phyloP scores from a whole-genome alignment of 2,113 vertebrate genomes.

The Theropithecus gelada region DNA sequence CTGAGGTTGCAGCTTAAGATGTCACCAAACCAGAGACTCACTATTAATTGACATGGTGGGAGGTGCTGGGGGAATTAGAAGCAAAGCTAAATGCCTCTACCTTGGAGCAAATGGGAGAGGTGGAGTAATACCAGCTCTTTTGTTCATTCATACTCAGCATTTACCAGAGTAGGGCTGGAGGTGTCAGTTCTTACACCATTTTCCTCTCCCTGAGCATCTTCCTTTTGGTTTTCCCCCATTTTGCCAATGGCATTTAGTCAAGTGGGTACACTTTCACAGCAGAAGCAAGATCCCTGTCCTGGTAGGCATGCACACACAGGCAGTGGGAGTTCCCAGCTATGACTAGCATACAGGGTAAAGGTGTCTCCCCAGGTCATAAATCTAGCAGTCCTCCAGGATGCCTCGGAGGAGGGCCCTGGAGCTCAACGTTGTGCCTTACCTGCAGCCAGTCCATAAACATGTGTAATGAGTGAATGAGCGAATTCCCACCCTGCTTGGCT shows the following conservation, averaged over 20 bases:
- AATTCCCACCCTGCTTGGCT: background rate
- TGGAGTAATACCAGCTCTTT: background rate
- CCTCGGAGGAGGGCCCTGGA: background rate
- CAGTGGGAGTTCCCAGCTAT: background rate
- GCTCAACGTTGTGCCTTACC: background rate
- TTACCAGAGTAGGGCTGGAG: background rate
- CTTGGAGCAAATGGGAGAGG: background rate
- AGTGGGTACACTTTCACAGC: background rate
- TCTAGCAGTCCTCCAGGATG: background rate
- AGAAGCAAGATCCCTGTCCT: background rate
- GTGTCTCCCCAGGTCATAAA: background rate
- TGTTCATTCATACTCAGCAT: background rate
- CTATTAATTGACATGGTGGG: background rate
- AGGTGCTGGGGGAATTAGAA: background rate
- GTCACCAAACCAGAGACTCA: background rate
- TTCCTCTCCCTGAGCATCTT: background rate
- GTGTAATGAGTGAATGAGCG: fast-evolving
- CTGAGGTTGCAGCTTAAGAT: background rate
- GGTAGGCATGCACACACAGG: fast-evolving
- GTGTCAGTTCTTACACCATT: background rate
- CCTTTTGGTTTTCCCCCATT: background rate
- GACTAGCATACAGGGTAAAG: background rate
- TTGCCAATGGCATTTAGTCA: background rate
- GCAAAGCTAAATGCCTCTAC: background rate
- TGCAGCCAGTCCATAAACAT: background rate